Evolutionary conservation across 64 coral and sea anemone species (phyloP), one percentile per base, ranked within the genome.

Genomic region (Dendronephthya gigantea): DNA sequence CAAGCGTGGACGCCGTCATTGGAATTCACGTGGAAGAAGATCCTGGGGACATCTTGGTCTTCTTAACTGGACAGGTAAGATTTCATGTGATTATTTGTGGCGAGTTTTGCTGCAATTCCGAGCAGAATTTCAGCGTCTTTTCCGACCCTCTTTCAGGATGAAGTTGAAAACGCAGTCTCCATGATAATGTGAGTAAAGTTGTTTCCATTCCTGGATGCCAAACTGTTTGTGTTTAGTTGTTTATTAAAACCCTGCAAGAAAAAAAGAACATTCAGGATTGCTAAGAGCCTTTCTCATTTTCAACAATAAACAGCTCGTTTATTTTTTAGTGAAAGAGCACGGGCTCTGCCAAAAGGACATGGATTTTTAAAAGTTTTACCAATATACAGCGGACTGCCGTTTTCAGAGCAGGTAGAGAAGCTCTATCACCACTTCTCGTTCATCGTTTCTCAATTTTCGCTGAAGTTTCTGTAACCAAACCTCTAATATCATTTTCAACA

Each of bases 331-430:
- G 95, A 98, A 69, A 98, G 95, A 87, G 95, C 95, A 7, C 89
- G 92, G 70, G 83, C 83, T 38, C 83, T 91, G 49, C 92, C 84
- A 8, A 98, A 98, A 52, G 95, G 95, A 17, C 93, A 92, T 16
- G 89, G 84, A 27, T 93, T 93, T 27, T 81, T 98, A 8, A 93
- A 90, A 83, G 85, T 98, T 35, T 92, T 98, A 82, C 90, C 95
- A 45, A 98, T 98, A 87, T 98, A 92, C 87, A 93, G 95, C 85
- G 95, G 95, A 25, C 65, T 98, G 34, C 95, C 95, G 50, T 88
- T 93, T 84, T 59, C 91, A 83, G 95, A 98, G 45, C 95, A 98
- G 92, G 92, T 93, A 83, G n/a, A 66, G 19, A n/a, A 15, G 36
- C 0, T 79, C 22, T 79, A 29, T 16, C 37, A 7, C 13, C 1